phyloP scores from a whole-genome alignment of 1,140 invertebrate species.

The Drusus annulatus region DNA sequence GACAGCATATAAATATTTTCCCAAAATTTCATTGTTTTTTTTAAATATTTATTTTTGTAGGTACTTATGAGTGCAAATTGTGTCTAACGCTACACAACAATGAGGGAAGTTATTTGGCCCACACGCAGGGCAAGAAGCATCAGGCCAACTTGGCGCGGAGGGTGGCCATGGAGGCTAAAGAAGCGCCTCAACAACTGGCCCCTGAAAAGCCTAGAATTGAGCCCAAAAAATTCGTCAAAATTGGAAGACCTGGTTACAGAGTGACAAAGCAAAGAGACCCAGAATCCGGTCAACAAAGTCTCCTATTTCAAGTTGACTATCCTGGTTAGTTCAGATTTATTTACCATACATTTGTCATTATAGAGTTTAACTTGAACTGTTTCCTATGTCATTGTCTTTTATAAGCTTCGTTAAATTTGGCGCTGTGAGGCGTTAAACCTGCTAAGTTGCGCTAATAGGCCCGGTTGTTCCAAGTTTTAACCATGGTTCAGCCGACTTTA shows the following conservation, averaged over 20 bases:
- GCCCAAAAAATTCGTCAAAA: constrained; percentile 99
- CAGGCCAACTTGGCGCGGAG: constrained; percentile 98
- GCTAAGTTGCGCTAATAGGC: no score
- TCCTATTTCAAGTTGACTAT: constrained; percentile 98
- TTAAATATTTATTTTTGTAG: constrained; percentile 63
- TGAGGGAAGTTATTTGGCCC: constrained; percentile 99
- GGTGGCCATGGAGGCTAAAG: constrained; percentile 99
- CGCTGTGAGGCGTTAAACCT: no score
- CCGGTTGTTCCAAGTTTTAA: no score
- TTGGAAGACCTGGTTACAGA: constrained; percentile 98
- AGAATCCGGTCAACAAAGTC: constrained; percentile 94
- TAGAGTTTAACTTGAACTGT: no score
- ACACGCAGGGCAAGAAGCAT: constrained; percentile 99
- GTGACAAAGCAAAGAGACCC: constrained; percentile 99
- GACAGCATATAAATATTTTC: no score
- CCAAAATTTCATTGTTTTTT: no score
- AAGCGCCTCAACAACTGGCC: constrained; percentile 90
- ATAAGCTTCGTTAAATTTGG: no score
- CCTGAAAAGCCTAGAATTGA: constrained; percentile 96
- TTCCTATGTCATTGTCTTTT: no score
- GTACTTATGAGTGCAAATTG: constrained; percentile 99
- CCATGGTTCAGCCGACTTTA: no score
- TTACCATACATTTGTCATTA: no score
- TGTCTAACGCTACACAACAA: constrained; percentile 99
- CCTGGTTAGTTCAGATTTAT: constrained; percentile 74